Conservation (phyloP, 2,888 invertebrate genomes). For the Antheraea yamamai region DNA sequence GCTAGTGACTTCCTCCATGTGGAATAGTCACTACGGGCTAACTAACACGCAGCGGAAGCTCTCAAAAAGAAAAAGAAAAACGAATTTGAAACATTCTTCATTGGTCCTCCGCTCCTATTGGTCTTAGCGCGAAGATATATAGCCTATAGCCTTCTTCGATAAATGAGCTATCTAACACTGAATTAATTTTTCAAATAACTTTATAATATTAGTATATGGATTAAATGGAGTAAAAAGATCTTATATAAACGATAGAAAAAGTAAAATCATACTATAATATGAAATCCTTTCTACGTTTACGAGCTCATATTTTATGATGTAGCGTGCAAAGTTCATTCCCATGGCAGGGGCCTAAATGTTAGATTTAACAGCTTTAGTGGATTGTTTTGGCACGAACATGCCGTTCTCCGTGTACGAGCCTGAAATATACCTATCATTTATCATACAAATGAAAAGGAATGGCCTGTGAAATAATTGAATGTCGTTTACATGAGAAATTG, state of each 20-base stretch:
- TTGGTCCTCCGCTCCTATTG: no score
- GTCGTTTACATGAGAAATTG: conserved; percentile 35
- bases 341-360: conserved; percentile 1
- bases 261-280: not conserved
- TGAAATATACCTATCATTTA: conserved; percentile 24
- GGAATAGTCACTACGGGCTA: not conserved
- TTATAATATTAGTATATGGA: not conserved
- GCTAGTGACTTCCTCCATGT: not conserved
- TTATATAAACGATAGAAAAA: not conserved
- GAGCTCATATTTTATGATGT: conserved; percentile 12
- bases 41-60: no score
- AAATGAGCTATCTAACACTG: no score
- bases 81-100: no score
- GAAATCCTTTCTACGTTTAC: not conserved
- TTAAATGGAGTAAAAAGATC: not conserved
- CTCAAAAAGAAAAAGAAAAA: no score
- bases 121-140: no score
- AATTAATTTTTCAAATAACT: no score
- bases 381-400: conserved; percentile 12
- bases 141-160: no score
- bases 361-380: conserved; percentile 14
- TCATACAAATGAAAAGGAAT: conserved; percentile 24
- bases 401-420: conserved; percentile 16
- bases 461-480: conserved; percentile 32
- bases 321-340: conserved; percentile 9